Evolutionary conservation across 2,113 vertebrate species (phyloP), one percentile per base, ranked within the genome.

Genomic region (Oxyruncus cristatus): DNA sequence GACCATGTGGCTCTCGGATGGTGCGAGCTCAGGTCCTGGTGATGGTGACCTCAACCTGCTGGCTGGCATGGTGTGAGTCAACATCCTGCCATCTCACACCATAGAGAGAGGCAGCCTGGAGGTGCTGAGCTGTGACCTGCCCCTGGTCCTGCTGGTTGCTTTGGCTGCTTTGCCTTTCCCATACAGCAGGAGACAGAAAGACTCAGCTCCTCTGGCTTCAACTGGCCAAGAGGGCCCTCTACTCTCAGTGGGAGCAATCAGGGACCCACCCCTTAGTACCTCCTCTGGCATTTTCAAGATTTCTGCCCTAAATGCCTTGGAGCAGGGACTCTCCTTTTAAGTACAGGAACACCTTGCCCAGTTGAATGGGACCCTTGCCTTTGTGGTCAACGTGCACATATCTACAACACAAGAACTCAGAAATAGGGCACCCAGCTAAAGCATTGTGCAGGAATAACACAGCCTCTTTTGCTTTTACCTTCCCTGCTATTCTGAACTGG

Each of bases 301-400:
- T 66, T 78, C 16, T 82, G 5, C 20, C 9, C 42, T 33, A 42
- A 75, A 42, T 19, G 1, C 5, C 32, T 75, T 58, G 71, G 35
- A 89, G 30, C 11, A 65, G 33, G 28, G 80, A 23, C 14, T 77
- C 26, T 84, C 5, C 27, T 80, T 75, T 18, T 58, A 55, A 19
- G 4, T 49, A 12, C 0, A 0, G 9, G 32, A 30, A 26, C 33
- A 59, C 15, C 52, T 73, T 32, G 23, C 8, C 27, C 14, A 59
- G 32, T 21, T 63, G 32, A 61, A 59, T 0, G 2, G 26, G 27
- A 55, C 11, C 14, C 10, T n/a, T 41, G 23, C 19, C 90, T 81
- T 52, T 41, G 37, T 35, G 21, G 20, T 44, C 61, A n/a, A 1
- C 1, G 6, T 77, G 52, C 77, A 32, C 2, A 1, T 18, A 58